Conservation (phyloP, 23 tunicate genomes). For the Pegea sp. region DNA sequence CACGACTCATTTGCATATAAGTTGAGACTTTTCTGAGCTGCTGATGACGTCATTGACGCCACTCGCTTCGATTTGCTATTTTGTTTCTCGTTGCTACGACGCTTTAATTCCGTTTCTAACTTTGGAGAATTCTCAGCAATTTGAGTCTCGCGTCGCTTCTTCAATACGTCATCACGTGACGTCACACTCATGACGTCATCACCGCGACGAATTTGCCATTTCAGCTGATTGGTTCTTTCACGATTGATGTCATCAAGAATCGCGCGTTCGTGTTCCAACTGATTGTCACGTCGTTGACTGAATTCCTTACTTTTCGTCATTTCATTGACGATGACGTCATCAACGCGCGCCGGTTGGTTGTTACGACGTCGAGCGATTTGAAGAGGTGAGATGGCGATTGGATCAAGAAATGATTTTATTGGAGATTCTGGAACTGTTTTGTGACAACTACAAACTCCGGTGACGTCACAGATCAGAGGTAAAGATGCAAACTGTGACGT, state of each 20-base stretch:
- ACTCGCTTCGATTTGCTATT: conserved; percentile 6
- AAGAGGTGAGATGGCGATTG: conserved; percentile 29
- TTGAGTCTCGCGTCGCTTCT: conserved; percentile 17
- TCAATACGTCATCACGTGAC: conserved; percentile 4
- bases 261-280: conserved; percentile 18
- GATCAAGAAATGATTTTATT: conserved; percentile 24
- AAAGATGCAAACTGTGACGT: conserved; percentile 54
- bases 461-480: conserved; percentile 43
- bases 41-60: conserved; percentile 1
- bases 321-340: too few species aligned
- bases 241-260: conserved; percentile 30
- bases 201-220: conserved; percentile 85
- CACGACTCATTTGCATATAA: conserved; percentile 70
- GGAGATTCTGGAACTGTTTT: not conserved
- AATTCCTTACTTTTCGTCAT: conserved; percentile 3
- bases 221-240: conserved; percentile 68
- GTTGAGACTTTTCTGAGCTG: conserved; percentile 31
- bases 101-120: conserved; percentile 13
- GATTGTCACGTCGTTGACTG: conserved; percentile 7
- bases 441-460: conserved; percentile 43
- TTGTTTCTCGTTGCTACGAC: conserved; percentile 2
- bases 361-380: conserved; percentile 32
- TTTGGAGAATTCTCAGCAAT: conserved; percentile 13
- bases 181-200: conserved; percentile 20
- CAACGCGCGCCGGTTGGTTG: conserved; percentile 3